Percentiles rank a stretch among this genome's conserved stretches.
phyloP scores from a whole-genome alignment of 35 echinoderm and acorn worm genomes.

The Heliocidaris erythrogramma region DNA sequence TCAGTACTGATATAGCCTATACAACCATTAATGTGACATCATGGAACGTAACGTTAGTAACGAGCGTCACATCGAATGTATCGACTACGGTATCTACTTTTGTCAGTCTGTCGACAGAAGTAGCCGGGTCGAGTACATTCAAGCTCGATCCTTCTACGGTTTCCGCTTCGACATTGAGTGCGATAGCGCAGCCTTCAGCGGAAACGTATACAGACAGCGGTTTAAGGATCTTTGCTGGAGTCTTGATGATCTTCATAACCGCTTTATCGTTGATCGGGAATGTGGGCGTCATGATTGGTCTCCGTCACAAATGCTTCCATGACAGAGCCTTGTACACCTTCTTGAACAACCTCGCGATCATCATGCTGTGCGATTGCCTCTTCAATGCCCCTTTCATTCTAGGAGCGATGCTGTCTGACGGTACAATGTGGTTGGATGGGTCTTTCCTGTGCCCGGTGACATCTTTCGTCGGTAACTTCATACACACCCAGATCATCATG shows the following conservation, averaged over 20 bases:
- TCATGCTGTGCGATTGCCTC: neutral
- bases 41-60: neutral
- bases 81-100: neutral
- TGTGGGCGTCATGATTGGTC: neutral
- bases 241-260: neutral
- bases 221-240: slow-evolving; percentile 24
- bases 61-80: neutral
- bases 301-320: slow-evolving; percentile 31
- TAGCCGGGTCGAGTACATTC: neutral
- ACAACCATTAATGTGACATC: neutral
- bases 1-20: neutral
- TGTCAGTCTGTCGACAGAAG: neutral
- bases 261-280: slow-evolving; percentile 14
- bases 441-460: slow-evolving; percentile 4
- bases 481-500: slow-evolving; percentile 24
- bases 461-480: slow-evolving; percentile 20
- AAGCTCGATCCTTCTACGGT: neutral
- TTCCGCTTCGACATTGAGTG: neutral
- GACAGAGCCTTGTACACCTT: slow-evolving; percentile 13
- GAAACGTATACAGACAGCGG: neutral
- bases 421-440: slow-evolving; percentile 4
- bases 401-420: slow-evolving; percentile 15
- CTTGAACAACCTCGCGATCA: slow-evolving; percentile 39
- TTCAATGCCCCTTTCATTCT: slow-evolving; percentile 29
- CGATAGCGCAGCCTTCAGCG: neutral